A percentile compares a stretch with the other conserved stretches of the same genome.
phyloP scores from a whole-genome alignment of 2,797 vertebrate genomes.

The Hyperoplus immaculatus region DNA sequence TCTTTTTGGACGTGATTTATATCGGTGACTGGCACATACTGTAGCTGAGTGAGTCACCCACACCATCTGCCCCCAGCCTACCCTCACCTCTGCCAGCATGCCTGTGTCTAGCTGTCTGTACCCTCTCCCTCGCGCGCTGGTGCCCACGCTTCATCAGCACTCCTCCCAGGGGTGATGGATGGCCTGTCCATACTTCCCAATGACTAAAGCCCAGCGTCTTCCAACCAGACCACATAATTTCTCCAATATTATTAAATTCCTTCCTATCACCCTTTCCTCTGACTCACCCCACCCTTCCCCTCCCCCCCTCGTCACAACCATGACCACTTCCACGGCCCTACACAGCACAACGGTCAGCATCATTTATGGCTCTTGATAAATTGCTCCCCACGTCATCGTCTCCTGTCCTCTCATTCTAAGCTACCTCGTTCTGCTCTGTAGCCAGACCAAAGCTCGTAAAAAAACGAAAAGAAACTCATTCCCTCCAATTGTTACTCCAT shows the following conservation, averaged over 20 bases:
- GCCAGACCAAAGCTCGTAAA: slow-evolving; percentile 6
- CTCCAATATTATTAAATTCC: slow-evolving; percentile 79
- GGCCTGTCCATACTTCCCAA: slow-evolving; percentile 70
- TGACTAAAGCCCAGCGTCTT: slow-evolving; percentile 76
- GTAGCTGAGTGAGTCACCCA: slow-evolving; percentile 80
- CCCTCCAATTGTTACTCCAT: slow-evolving; percentile 31
- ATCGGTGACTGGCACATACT: slow-evolving; percentile 74
- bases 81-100: slow-evolving; percentile 80
- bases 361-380: slow-evolving; percentile 66
- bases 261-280: slow-evolving; percentile 75
- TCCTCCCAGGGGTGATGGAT: slow-evolving; percentile 77
- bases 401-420: slow-evolving; percentile 31
- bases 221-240: slow-evolving; percentile 79
- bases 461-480: slow-evolving; percentile 30
- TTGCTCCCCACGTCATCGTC: slow-evolving; percentile 54
- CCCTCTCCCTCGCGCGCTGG: slow-evolving; percentile 62
- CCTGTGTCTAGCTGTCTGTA: slow-evolving; percentile 71
- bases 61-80: slow-evolving; percentile 82
- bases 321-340: slow-evolving; percentile 56
- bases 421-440: slow-evolving; percentile 40
- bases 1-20: slow-evolving; percentile 71
- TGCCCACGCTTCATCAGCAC: slow-evolving; percentile 78
- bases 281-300: slow-evolving; percentile 73
- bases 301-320: slow-evolving; percentile 53
- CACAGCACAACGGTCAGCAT: slow-evolving; percentile 53